Evolutionary conservation across 2,888 invertebrate species (phyloP).

Genomic region (Tenthredo distinguenda): DNA sequence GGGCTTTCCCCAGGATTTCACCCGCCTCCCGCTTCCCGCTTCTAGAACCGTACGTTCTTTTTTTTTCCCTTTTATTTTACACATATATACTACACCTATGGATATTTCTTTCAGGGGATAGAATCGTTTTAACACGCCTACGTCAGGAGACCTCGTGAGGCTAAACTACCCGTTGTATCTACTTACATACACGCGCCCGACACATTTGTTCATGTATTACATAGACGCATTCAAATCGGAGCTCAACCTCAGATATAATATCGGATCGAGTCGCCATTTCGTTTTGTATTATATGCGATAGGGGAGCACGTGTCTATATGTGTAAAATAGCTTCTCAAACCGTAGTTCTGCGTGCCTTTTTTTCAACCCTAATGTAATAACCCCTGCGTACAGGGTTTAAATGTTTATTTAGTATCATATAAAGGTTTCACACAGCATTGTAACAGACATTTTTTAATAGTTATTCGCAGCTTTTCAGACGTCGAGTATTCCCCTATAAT

Average conservation of each 20-base stretch:
- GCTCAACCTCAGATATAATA: slow-evolving; percentile 65
- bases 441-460: background rate
- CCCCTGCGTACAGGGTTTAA: background rate
- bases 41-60: slow-evolving; percentile 59
- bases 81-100: background rate
- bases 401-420: background rate
- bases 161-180: slow-evolving; percentile 41
- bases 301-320: slow-evolving; percentile 35
- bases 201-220: background rate
- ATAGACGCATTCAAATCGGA: slow-evolving; percentile 61
- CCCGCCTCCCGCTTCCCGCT: slow-evolving; percentile 56
- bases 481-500: background rate
- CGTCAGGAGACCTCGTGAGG: slow-evolving; percentile 60
- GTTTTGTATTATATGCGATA: slow-evolving; percentile 56
- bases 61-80: slow-evolving; percentile 57
- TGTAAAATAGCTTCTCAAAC: background rate
- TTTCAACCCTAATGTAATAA: slow-evolving; percentile 4
- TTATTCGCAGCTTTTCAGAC: background rate
- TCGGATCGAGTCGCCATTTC: slow-evolving; percentile 61
- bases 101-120: slow-evolving; percentile 45
- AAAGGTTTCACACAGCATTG: background rate
- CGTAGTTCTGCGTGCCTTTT: slow-evolving; percentile 4
- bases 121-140: slow-evolving; percentile 72
- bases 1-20: background rate
- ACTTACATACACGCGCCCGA: slow-evolving; percentile 48